These are phyloP conservation scores for Acanthacorydalis orientalis DNA, from an alignment of 2,888 invertebrate genomes.

Conservation along the genomic window DNA sequence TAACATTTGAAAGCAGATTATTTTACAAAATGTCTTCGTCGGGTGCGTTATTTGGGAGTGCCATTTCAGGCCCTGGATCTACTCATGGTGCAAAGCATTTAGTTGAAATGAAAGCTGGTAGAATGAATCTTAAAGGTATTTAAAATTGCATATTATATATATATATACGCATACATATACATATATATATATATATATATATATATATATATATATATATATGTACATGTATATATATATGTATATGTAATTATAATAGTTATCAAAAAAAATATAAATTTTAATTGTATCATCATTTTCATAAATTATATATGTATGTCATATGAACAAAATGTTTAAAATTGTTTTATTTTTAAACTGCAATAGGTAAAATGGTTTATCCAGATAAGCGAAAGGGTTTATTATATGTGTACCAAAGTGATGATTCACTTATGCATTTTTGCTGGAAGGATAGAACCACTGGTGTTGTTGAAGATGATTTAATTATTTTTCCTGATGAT, in stretches of 20 bases:
- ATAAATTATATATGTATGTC: neutral
- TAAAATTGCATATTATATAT: no score
- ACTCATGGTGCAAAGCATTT: conserved; percentile 77
- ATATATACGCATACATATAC: no score
- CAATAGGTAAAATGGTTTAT: conserved; percentile 56
- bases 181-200: no score
- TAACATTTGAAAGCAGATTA: neutral
- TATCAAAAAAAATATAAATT: neutral
- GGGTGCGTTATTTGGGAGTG: conserved; percentile 58
- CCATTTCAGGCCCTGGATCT: conserved; percentile 57
- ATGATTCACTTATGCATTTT: conserved; percentile 96
- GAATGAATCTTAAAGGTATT: conserved; percentile 77
- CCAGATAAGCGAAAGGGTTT: conserved; percentile 91
- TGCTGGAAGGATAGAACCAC: conserved; percentile 97
- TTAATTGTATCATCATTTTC: no score
- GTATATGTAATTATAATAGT: no score
- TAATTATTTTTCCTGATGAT: conserved; percentile 97
- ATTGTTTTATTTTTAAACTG: neutral
- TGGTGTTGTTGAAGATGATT: conserved; percentile 88
- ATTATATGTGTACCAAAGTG: conserved; percentile 88
- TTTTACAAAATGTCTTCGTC: conserved; percentile 35
- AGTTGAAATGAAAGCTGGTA: conserved; percentile 90
- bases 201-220: no score
- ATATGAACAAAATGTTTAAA: neutral
- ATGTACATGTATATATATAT: no score